Percentiles rank a stretch among this genome's conserved stretches.
Conservation (phyloP, 2,888 invertebrate species). For the Colletes collaris region DNA sequence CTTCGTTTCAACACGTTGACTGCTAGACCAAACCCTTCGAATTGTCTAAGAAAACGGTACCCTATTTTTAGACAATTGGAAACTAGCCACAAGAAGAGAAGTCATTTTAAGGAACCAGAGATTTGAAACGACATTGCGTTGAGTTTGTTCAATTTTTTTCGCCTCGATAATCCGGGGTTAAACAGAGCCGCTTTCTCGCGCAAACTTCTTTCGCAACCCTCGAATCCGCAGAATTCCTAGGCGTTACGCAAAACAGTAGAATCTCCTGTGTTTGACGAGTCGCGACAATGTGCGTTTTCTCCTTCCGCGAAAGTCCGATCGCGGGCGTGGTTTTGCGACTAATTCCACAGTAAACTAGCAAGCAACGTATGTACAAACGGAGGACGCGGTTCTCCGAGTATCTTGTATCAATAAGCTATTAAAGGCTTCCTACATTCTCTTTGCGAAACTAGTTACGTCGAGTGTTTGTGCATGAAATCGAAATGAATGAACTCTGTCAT, state of each 20-base stretch:
- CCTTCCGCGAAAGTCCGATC: slow-evolving; percentile 32
- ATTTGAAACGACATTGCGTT: no score
- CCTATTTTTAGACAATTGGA: no score
- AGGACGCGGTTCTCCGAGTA: background rate
- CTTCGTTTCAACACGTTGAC: no score
- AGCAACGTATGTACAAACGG: background rate
- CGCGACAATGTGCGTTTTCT: slow-evolving; percentile 50
- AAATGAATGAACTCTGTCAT: no score
- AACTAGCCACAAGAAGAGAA: no score
- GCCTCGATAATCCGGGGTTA: background rate
- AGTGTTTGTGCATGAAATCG: no score
- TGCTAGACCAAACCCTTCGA: no score
- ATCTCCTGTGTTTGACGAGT: slow-evolving; percentile 34
- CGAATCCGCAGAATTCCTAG: slow-evolving; percentile 13
- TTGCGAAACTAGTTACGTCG: background rate
- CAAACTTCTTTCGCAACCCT: slow-evolving; percentile 2
- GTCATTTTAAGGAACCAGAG: no score
- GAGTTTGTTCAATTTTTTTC: no score
- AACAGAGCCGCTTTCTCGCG: background rate
- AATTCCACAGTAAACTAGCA: slow-evolving; percentile 17
- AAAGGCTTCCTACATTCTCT: slow-evolving; percentile 3
- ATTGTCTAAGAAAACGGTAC: no score
- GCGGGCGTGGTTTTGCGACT: slow-evolving; percentile 38
- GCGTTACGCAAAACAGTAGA: slow-evolving; percentile 43
- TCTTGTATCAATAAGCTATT: slow-evolving; percentile 11